Base-by-base conservation (phyloP, 2,888 invertebrate species). In the Cancer borealis region DNA sequence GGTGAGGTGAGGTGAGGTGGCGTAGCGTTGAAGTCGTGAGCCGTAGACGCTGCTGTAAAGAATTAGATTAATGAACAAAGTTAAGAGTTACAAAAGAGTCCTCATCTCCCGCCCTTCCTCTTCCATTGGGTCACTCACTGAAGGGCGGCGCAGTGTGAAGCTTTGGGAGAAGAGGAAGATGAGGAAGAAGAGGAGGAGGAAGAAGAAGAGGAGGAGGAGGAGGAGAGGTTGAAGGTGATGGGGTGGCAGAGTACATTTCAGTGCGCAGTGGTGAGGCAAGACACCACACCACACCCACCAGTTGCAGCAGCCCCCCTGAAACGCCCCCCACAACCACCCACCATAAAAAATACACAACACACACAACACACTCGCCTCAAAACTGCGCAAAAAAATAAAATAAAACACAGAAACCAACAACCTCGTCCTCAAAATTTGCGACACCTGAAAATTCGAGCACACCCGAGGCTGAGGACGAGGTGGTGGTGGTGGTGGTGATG, bases 51-150 rank as follows among this genome's bases (percentile, higher is more conserved):
- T 79, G 30, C 26, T 30, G 26, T 26, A 79, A 79, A 79, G 30
- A 30, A 79, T 79, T 79, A 79, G 30, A 79, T 79, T 79, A 79
- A n/a, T n/a, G 30, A 30, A 79, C 30, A 79, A 79, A 79, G 79
- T 79, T 79, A 79, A 26, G 79, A 79, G 79, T 30, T 30, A 3
- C 73, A 26, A 79, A 79, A 79, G 79, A 79, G 79, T 79, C 30
- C 30, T 79, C 79, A 79, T 30, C 79, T 79, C 26, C 79, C 79
- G 30, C 79, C 30, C 26, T 79, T 26, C 30, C 79, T 30, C 14
- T 79, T n/a, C 66, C 66, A 66, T 66, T 3, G 66, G 66, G 39
- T 39, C 39, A 39, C 39, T 79, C 79, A 30, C 79, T 79, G 79
- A 79, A 30, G 30, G 79, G 8, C 4, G 30, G 30, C 66, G 21